Conservation (phyloP, 2,113 vertebrate genomes). For the Erinaceus europaeus region DNA sequence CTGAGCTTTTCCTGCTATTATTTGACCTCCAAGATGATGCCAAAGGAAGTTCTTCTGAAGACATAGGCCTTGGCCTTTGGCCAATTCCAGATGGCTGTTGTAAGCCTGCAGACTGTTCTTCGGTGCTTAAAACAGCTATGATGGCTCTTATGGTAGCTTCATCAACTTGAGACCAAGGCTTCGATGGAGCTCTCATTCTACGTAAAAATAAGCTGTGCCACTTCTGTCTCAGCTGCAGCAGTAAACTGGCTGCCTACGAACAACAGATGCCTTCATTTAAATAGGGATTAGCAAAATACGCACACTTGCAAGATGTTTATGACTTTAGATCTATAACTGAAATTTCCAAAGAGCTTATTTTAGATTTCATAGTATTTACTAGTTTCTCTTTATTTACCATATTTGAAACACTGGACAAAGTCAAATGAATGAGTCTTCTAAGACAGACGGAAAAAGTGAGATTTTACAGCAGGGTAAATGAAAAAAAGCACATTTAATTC, state of each 20-base stretch:
- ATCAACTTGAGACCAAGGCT: constrained; percentile 90
- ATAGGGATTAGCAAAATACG: background rate
- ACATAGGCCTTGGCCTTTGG: constrained; percentile 90
- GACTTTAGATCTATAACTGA: background rate
- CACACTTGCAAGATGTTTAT: background rate
- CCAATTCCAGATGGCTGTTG: constrained; percentile 95
- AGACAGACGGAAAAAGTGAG: background rate
- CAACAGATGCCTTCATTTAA: constrained; percentile 61
- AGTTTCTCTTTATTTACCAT: background rate
- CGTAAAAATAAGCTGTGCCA: constrained; percentile 93
- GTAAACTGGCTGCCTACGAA: constrained; percentile 87
- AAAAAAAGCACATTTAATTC: background rate
- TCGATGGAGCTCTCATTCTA: constrained; percentile 90
- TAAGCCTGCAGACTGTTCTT: constrained; percentile 90
- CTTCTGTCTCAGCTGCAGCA: constrained; percentile 92
- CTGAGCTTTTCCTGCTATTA: constrained; percentile 78
- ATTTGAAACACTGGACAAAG: constrained; percentile 26
- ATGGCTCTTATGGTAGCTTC: constrained; percentile 88
- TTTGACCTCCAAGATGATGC: constrained; percentile 79
- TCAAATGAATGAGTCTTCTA: background rate
- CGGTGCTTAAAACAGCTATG: constrained; percentile 86
- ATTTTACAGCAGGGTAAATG: background rate
- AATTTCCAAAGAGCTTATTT: constrained; percentile 25
- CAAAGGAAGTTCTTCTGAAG: constrained; percentile 83
- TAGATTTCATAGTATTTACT: constrained; percentile 19